Evolutionary conservation across 1,140 invertebrate species (phyloP).

Genomic region (Monochamus saltuarius): DNA sequence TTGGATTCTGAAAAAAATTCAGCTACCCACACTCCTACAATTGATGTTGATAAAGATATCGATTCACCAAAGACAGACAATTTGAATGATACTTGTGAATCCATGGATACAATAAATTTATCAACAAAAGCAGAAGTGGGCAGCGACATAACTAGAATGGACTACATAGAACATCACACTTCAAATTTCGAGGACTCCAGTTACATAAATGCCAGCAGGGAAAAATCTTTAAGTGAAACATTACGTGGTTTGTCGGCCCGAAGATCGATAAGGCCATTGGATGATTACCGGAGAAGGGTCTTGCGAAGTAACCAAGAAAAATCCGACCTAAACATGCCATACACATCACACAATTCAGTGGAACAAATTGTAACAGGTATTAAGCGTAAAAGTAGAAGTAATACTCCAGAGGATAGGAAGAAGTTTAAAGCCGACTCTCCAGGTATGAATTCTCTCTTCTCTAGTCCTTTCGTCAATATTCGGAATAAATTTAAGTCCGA

Average conservation of each 20-base stretch:
- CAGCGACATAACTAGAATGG: constrained; percentile 37
- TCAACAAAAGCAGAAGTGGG: constrained; percentile 43
- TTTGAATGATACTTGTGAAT: constrained; percentile 30
- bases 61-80: constrained; percentile 9
- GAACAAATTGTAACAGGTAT: constrained; percentile 32
- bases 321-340: constrained; percentile 28
- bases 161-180: constrained; percentile 27
- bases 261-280: constrained; percentile 38
- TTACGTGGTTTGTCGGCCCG: constrained; percentile 38
- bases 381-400: constrained; percentile 41
- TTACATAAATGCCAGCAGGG: constrained; percentile 31
- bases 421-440: constrained; percentile 38
- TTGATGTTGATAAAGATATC: neutral
- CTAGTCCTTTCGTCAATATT: constrained; percentile 41
- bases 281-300: constrained; percentile 36
- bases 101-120: constrained; percentile 29
- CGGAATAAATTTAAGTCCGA: constrained; percentile 34
- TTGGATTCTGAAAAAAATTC: constrained; percentile 13
- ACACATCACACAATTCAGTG: constrained; percentile 23
- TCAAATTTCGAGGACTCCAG: constrained; percentile 27
- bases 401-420: constrained; percentile 40
- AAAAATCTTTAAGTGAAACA: constrained; percentile 37
- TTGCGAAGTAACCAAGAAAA: constrained; percentile 33
- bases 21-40: constrained; percentile 1
- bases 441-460: constrained; percentile 41